Conservation (phyloP, 2,888 invertebrate genomes). For the Periphyllus acericola region DNA sequence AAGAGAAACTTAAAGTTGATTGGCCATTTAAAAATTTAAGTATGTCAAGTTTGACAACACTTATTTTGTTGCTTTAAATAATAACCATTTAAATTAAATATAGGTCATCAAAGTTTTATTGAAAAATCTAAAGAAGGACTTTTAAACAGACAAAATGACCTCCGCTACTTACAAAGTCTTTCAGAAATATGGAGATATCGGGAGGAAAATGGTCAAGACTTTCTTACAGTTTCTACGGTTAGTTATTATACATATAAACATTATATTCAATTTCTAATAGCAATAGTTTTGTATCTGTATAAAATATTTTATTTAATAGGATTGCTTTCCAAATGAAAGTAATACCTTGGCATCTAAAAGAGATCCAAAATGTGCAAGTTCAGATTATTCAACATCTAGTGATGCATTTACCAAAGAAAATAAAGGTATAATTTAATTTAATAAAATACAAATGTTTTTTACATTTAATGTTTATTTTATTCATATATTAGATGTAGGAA, state of each 20-base stretch:
- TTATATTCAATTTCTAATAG: neutral
- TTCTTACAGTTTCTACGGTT: constrained; percentile 56
- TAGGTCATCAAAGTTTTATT: constrained; percentile 49
- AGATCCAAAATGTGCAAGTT: constrained; percentile 50
- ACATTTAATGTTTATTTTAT: neutral
- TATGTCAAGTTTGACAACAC: neutral
- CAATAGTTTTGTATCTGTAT: neutral
- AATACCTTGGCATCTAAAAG: constrained; percentile 18
- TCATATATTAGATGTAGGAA: constrained; percentile 37
- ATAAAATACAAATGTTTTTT: neutral
- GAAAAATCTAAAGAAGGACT: constrained; percentile 28
- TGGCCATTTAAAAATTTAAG: constrained; percentile 49
- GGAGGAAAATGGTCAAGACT: constrained; percentile 51
- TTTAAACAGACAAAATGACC: constrained; percentile 38
- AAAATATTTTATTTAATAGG: constrained; percentile 31
- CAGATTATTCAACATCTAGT: constrained; percentile 59
- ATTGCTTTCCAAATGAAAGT: constrained; percentile 47
- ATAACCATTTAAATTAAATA: neutral
- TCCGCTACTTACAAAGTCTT: constrained; percentile 36
- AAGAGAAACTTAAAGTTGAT: constrained; percentile 49
- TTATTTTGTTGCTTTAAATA: neutral
- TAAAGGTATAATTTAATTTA: constrained; percentile 45
- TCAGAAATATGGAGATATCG: constrained; percentile 56
- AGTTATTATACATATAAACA: neutral
- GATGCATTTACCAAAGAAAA: constrained; percentile 52